A percentile compares a stretch with the other conserved stretches of the same genome.
Evolutionary conservation across 2,888 invertebrate species (phyloP).

Genomic region (Pachydiplax longipennis): DNA sequence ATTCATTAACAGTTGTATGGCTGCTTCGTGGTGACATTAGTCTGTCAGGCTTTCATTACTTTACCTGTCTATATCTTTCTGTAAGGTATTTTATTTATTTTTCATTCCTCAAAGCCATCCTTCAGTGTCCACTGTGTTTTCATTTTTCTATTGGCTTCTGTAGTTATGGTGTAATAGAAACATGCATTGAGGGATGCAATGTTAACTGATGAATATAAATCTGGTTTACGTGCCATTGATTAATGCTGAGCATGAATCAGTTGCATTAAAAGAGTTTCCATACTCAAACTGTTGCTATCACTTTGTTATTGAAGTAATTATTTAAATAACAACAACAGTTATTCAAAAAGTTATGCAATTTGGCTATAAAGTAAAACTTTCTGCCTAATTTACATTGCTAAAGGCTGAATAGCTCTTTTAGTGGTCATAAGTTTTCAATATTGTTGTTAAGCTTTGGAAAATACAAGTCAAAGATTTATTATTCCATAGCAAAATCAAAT

Average conservation of each 20-base stretch:
- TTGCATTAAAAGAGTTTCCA: background rate
- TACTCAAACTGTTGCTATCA: slow-evolving; percentile 15
- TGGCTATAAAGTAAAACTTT: slow-evolving; percentile 6
- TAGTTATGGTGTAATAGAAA: slow-evolving; percentile 6
- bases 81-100: slow-evolving; percentile 36
- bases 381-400: background rate
- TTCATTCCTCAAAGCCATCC: slow-evolving; percentile 42
- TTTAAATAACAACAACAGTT: background rate
- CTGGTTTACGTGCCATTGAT: slow-evolving; percentile 4
- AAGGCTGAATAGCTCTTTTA: background rate
- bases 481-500: slow-evolving; percentile 36
- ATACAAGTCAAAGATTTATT: slow-evolving; percentile 34
- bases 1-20: background rate
- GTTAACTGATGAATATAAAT: background rate
- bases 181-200: slow-evolving; percentile 16
- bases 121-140: slow-evolving; percentile 19
- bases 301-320: slow-evolving; percentile 18
- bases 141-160: slow-evolving; percentile 21
- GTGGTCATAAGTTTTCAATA: slow-evolving; percentile 20
- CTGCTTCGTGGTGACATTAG: slow-evolving; percentile 28
- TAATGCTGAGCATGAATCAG: slow-evolving; percentile 12
- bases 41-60: slow-evolving; percentile 23
- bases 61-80: slow-evolving; percentile 11
- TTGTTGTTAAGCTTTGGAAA: slow-evolving; percentile 29
- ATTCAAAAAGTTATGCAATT: background rate